These are phyloP conservation scores for Seriola aureovittata DNA, from an alignment of 2,113 vertebrate species.

Conservation along the genomic window DNA sequence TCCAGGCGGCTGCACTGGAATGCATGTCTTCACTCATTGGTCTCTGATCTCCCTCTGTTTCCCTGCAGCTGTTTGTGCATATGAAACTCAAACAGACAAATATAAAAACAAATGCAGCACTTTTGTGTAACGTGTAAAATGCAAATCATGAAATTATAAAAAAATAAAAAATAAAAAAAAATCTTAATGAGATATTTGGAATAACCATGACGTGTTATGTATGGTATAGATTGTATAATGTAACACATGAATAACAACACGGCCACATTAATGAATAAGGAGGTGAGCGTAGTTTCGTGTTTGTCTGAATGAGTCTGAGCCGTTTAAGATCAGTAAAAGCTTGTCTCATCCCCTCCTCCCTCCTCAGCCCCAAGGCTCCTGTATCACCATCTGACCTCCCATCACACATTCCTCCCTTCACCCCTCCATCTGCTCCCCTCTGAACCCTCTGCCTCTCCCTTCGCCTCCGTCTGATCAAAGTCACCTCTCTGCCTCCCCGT, in stretches of 20 bases:
- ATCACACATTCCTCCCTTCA: slow-evolving; percentile 53
- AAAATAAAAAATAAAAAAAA: background rate
- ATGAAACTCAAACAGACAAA: slow-evolving; percentile 13
- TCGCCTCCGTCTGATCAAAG: slow-evolving; percentile 65
- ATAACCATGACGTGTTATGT: background rate
- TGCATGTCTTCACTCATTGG: slow-evolving; percentile 38
- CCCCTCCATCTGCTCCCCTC: slow-evolving; percentile 73
- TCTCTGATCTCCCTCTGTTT: slow-evolving; percentile 48
- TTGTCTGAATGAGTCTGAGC: slow-evolving; percentile 10
- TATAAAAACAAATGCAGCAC: background rate
- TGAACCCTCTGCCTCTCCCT: slow-evolving; percentile 52
- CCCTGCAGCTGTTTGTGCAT: slow-evolving; percentile 45
- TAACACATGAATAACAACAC: background rate
- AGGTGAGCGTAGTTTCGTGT: background rate
- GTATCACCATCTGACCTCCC: slow-evolving; percentile 53
- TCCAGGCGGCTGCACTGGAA: slow-evolving; percentile 42
- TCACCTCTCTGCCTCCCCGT: slow-evolving; percentile 64
- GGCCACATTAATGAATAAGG: background rate
- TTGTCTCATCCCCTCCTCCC: background rate
- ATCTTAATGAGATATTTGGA: background rate
- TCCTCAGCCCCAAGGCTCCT: slow-evolving; percentile 21
- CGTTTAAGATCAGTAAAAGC: background rate
- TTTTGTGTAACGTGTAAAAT: background rate
- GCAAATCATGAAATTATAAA: background rate
- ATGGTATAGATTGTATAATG: too few relatives aligned